Conservation (phyloP, 64 coral and sea anemone genomes). For the Dendronephthya gigantea region DNA sequence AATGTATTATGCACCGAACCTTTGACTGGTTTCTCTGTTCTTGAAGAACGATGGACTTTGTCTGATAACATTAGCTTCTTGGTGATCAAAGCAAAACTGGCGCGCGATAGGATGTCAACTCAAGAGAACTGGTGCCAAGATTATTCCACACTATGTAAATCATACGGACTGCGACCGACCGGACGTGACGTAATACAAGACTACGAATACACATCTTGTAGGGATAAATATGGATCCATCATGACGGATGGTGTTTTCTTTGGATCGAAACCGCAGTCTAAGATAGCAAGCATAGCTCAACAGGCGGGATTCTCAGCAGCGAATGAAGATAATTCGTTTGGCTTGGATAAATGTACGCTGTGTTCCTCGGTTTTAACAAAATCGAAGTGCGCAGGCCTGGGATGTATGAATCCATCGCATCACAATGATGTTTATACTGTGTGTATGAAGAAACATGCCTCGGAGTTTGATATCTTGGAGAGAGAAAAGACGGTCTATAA, state of each 20-base stretch:
- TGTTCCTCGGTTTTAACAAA: neutral
- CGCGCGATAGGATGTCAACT: constrained; percentile 6
- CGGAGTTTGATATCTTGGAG: constrained; percentile 18
- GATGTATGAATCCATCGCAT: neutral
- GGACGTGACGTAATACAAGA: neutral
- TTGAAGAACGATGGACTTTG: neutral
- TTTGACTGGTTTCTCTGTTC: neutral
- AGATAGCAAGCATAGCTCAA: neutral
- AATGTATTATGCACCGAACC: neutral
- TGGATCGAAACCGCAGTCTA: neutral
- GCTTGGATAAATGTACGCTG: constrained; percentile 26
- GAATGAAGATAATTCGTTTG: constrained; percentile 28
- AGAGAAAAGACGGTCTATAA: neutral
- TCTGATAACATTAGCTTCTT: neutral
- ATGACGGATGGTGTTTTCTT: neutral
- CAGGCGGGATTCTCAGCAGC: constrained; percentile 23
- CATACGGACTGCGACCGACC: neutral
- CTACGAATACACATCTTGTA: neutral
- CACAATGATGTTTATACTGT: constrained; percentile 28
- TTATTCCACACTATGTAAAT: constrained; percentile 26
- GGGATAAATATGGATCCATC: constrained; percentile 19
- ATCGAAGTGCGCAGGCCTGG: neutral
- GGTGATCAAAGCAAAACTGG: constrained; percentile 17
- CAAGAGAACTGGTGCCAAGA: constrained; percentile 38
- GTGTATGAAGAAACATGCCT: constrained; percentile 15